Evolutionary conservation across 1,140 invertebrate species (phyloP), one percentile per base, ranked within the genome.

Genomic region (Drosophila bocki): DNA sequence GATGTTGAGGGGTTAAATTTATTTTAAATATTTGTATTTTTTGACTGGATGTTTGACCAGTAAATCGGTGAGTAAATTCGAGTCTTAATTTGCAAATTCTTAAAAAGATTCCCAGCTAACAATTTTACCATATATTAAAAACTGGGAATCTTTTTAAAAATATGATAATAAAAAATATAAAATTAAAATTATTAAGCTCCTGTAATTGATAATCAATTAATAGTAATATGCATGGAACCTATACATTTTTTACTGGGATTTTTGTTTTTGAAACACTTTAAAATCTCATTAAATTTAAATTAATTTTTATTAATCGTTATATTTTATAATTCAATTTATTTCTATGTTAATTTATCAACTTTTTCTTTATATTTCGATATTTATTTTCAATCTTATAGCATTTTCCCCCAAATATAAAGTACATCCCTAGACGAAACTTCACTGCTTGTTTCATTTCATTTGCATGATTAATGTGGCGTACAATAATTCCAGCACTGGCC

Each of bases 391-490:
- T 13, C 3, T 37, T 37, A 12, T 4, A 37, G 5, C 12, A 5
- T 37, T 13, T 37, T 11, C 22, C 22, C 44, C 12, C 2, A 12
- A 12, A 22, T 26, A 26, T 29, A 26, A 15, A 29, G 32, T 9
- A 19, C 50, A 54, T 54, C 65, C 29, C 26, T n/a, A n/a, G 15
- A 12, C 45, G 4, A 26, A n/a, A 51, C 61, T 48, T 65, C 8
- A 15, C 48, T 78, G 15, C 48, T 15, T 50, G 41, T 78, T 58
- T 78, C 45, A 19, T 56, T 42, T 61, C 32, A 53, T 69, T 60
- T 69, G 56, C 41, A 50, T 65, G 60, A 51, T 58, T 65, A 75
- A 65, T 75, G 71, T 57, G 71, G 45, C 60, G 15, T 33, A 39
- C 19, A 64, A 57, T 19, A 45, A 45, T 44, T 39, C 33, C 32